Evolutionary conservation across 2,888 invertebrate species (phyloP).

Genomic region (Caenorhabditis virilis): DNA sequence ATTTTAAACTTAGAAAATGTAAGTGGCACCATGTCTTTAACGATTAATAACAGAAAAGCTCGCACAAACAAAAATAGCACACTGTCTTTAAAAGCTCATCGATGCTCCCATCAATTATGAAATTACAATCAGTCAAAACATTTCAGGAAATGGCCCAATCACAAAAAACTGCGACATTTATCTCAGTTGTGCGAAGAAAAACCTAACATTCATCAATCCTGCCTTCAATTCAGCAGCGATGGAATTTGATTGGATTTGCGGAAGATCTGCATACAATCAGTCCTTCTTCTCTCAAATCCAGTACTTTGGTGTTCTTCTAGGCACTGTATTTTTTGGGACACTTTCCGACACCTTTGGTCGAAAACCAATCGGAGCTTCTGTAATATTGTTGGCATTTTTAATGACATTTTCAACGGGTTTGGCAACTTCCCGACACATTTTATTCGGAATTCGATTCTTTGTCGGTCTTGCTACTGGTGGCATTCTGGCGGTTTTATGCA

Average conservation of each 20-base stretch:
- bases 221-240: constrained; percentile 56
- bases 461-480: constrained; percentile 56
- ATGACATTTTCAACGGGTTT: not conserved
- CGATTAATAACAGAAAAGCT: too few relatives aligned
- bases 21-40: too few relatives aligned
- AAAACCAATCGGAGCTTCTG: constrained; percentile 39
- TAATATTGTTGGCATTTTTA: constrained; percentile 36
- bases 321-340: constrained; percentile 56
- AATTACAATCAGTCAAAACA: not conserved
- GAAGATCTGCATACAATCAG: constrained; percentile 33
- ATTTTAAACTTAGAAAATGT: too few relatives aligned
- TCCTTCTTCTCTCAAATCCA: constrained; percentile 55
- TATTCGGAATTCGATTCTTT: constrained; percentile 37
- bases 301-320: constrained; percentile 36
- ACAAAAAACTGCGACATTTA: not conserved
- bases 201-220: constrained; percentile 14
- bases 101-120: not conserved
- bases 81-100: too few relatives aligned
- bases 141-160: not conserved
- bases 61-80: too few relatives aligned
- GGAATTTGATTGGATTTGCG: constrained; percentile 60
- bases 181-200: too few relatives aligned
- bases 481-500: constrained; percentile 57
- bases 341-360: constrained; percentile 39
- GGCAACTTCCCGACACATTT: not conserved